Evolutionary conservation across 37 sponge, comb jelly and placozoan species (phyloP), one percentile per base, ranked within the genome.

Genomic region (Ianthella basta): DNA sequence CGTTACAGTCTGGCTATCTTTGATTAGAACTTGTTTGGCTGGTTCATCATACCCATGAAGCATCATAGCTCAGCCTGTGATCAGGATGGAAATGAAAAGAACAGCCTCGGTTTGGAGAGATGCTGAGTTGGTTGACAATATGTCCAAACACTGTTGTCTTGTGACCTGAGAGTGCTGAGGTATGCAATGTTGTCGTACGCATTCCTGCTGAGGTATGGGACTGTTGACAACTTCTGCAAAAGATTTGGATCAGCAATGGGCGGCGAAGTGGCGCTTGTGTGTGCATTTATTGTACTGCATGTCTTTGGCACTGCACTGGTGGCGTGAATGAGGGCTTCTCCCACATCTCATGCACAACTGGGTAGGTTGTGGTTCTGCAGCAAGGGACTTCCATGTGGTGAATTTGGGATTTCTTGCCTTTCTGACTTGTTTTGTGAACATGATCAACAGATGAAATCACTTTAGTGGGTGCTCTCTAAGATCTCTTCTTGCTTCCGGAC

Each of bases 281-380:
- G 15, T 57, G 59, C 59, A 57, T 57, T 57, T 57, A 18, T 57
- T 57, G 59, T 18, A 2, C 14, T 61, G 64, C 64, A 61, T 10
- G 64, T 61, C 64, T 61, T 61, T 61, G 64, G 64, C 4, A 12
- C 10, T 4, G 64, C 64, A 61, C 14, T 61, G 64, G 64, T 61
- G 64, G 64, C 64, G 4, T 61, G 64, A 12, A 61, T 29, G 64
- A 10, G 64, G 64, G 64, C 64, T 12, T 61, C 64, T n/a, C 50
- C 64, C 64, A 61, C 64, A 61, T 61, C 64, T 61, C 64, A n/a
- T 61, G 14, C 64, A 61, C 64, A 12, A 61, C 14, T 61, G 4
- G 29, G 64, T 13, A 61, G 64, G 14, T 61, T 4, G 14, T 61
- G 29, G 64, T 61, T 10, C 10, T 61, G 64, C 64, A 61, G 64